phyloP scores from a whole-genome alignment of 1,140 invertebrate genomes.

The Plodia interpunctella region DNA sequence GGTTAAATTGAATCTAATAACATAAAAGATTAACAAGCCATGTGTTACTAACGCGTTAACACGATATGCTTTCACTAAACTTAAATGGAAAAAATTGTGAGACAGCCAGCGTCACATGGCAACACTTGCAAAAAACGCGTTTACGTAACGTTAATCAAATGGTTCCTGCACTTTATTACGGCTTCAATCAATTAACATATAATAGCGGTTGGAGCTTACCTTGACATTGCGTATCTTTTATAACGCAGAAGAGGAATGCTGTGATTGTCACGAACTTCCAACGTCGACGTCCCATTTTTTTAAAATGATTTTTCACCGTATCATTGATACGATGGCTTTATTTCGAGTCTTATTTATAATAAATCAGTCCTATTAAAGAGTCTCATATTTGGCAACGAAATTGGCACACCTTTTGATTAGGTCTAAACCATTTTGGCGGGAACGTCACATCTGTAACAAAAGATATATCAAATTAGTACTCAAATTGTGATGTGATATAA shows the following conservation, averaged over 20 bases:
- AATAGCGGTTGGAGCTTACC: constrained; percentile 34
- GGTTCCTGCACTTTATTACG: constrained; percentile 5
- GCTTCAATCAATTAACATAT: constrained; percentile 2
- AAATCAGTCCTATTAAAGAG: constrained; percentile 20
- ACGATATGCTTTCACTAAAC: background rate
- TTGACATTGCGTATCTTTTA: constrained; percentile 65
- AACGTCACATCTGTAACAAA: constrained; percentile 68
- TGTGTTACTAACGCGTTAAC: too few species aligned
- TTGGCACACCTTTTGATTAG: constrained; percentile 35
- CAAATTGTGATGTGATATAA: too few species aligned
- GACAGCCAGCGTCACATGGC: background rate
- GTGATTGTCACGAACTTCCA: constrained; percentile 63
- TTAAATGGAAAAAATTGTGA: background rate
- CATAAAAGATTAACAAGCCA: too few species aligned
- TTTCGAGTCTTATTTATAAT: constrained; percentile 25
- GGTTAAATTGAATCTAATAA: too few species aligned
- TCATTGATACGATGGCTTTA: constrained; percentile 44
- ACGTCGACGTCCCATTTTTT: constrained; percentile 61
- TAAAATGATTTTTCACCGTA: constrained; percentile 56
- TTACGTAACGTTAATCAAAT: constrained; percentile 3
- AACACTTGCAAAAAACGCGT: background rate
- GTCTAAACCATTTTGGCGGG: constrained; percentile 34
- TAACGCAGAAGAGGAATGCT: constrained; percentile 56
- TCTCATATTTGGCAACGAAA: constrained; percentile 38
- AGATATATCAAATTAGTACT: too few species aligned